A percentile compares a stretch with the other conserved stretches of the same genome.
phyloP scores from a whole-genome alignment of 2,888 invertebrate species.

The Sarcophaga caerulescens region DNA sequence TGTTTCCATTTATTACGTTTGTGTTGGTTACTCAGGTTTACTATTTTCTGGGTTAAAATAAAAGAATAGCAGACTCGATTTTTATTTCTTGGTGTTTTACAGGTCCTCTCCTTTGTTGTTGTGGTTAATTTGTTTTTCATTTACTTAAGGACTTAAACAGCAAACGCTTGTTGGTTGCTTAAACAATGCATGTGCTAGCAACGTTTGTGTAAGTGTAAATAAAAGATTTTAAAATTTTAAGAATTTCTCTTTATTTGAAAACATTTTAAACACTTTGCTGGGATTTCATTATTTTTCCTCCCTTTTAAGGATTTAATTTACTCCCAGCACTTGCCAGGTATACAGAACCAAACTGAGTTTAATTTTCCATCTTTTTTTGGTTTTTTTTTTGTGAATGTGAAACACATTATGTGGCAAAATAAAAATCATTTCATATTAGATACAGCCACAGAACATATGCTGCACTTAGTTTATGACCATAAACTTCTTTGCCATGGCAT shows the following conservation, averaged over 20 bases:
- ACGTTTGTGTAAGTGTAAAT: too few species aligned
- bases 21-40: background rate
- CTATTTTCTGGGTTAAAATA: background rate
- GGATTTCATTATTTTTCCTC: background rate
- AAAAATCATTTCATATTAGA: constrained; percentile 28
- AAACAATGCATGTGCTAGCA: too few species aligned
- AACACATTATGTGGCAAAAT: background rate
- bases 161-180: background rate
- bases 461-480: constrained; percentile 34
- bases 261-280: constrained; percentile 9
- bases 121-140: constrained; percentile 57
- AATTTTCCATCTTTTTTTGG: too few species aligned
- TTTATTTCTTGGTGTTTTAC: background rate
- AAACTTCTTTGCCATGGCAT: constrained; percentile 18
- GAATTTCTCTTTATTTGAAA: background rate
- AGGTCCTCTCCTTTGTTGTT: constrained; percentile 19
- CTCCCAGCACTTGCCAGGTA: too few species aligned
- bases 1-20: constrained; percentile 16
- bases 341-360: too few species aligned
- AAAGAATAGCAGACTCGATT: background rate
- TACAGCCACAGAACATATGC: constrained; percentile 39
- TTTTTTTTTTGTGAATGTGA: background rate
- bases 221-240: background rate
- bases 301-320: constrained; percentile 5
- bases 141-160: constrained; percentile 41